Evolutionary conservation across 2,888 invertebrate species (phyloP).

Genomic region (Sericinus montela): DNA sequence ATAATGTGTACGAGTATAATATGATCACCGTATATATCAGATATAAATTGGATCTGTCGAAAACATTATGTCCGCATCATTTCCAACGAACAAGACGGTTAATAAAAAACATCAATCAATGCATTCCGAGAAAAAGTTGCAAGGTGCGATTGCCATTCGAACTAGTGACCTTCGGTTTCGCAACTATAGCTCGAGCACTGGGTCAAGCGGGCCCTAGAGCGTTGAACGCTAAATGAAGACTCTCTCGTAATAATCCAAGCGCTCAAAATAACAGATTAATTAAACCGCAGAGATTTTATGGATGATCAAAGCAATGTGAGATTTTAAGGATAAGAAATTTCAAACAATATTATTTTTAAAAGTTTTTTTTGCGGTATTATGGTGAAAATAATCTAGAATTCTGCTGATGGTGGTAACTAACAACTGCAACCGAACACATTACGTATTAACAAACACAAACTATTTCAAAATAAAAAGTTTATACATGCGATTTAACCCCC

Average conservation of each 20-base stretch:
- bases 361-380: too few species aligned
- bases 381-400: too few species aligned
- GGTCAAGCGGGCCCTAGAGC: conserved; percentile 22
- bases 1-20: not conserved
- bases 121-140: not conserved
- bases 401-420: too few species aligned
- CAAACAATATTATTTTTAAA: too few species aligned
- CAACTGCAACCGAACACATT: too few species aligned
- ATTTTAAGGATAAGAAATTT: too few species aligned
- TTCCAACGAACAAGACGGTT: not conserved
- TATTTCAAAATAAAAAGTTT: too few species aligned
- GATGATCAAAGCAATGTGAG: not conserved
- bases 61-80: not conserved
- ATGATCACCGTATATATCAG: not conserved
- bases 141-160: not conserved
- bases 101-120: not conserved
- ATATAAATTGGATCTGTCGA: not conserved
- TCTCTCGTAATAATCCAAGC: not conserved
- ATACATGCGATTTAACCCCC: too few species aligned
- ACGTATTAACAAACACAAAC: too few species aligned
- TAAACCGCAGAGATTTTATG: not conserved
- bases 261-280: not conserved
- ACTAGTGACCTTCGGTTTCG: conserved; percentile 21
- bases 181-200: conserved; percentile 15
- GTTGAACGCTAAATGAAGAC: not conserved